phyloP scores from a whole-genome alignment of 1,140 invertebrate genomes.

The Drosophila lacertosa region DNA sequence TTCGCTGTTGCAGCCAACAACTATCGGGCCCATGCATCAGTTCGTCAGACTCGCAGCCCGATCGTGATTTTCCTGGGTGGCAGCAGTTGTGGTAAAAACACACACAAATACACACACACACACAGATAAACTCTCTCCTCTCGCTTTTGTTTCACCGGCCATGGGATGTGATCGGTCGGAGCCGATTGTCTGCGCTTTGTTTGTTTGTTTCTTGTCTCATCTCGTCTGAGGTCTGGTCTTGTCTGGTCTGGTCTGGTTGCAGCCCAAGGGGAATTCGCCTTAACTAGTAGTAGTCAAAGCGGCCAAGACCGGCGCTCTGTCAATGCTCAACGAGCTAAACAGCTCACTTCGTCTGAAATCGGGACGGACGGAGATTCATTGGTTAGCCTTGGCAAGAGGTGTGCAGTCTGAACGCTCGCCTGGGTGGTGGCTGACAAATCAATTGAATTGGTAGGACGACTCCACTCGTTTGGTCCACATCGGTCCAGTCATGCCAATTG shows the following conservation, averaged over 20 bases:
- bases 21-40: constrained; percentile 63
- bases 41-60: constrained; percentile 43
- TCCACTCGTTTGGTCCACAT: constrained; percentile 9
- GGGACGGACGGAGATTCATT: constrained; percentile 16
- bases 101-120: too few species aligned
- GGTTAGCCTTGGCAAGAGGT: constrained; percentile 28
- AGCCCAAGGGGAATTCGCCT: constrained; percentile 66
- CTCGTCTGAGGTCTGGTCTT: constrained; percentile 59
- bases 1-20: constrained; percentile 44
- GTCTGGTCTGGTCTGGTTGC: constrained; percentile 53
- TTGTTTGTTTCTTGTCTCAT: constrained; percentile 48
- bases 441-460: constrained; percentile 56
- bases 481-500: constrained; percentile 45
- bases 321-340: constrained; percentile 71
- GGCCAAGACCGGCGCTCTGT: constrained; percentile 60
- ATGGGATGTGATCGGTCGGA: constrained; percentile 32
- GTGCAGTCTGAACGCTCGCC: constrained; percentile 18
- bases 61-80: constrained; percentile 80
- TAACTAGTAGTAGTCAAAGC: constrained; percentile 35
- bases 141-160: constrained; percentile 48
- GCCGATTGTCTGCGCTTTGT: constrained; percentile 47
- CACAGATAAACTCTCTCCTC: constrained; percentile 4
- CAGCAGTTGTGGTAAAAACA: constrained; percentile 15
- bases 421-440: constrained; percentile 68
- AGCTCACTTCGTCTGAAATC: constrained; percentile 67